Evolutionary conservation across 2,113 vertebrate genomes (phyloP), one percentile per base, ranked within the genome.

Genomic region (Myrmophylax atrothorax): DNA sequence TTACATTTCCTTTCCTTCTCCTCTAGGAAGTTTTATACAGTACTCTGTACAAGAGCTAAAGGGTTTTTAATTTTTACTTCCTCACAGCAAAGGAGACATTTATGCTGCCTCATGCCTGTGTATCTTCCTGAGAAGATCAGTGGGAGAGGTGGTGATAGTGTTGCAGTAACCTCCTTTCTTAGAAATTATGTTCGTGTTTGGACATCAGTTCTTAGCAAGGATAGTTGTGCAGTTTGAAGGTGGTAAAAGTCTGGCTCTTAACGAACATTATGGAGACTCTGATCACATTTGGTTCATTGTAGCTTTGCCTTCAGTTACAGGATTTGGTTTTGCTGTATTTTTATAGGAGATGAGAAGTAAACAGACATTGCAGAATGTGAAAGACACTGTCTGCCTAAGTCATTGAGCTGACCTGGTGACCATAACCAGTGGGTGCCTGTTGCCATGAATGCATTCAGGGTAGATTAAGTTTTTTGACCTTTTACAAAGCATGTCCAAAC

Each of bases 401-500:
- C 67, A 49, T 67, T 59, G 59, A 77, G 33, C 82, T 77, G 72
- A 70, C 47, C 63, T 56, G 29, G 29, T 84, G 73, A 75, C 64
- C 85, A 74, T 40, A 88, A 88, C 31, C 53, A 73, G 60, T 63
- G 75, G 53, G 55, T 91, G 56, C 59, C 47, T 93, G 37, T 83
- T 94, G 55, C 40, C 28, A 3, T 75, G 52, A 79, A 42, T 66
- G 62, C 40, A 87, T 84, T 93, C 69, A 79, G 77, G 62, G 44
- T 46, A 76, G 63, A 73, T 91, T 15, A 89, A 79, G 59, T 64
- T 82, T 95, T 91, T 56, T 92, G 42, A 82, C 75, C 42, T 90
- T 85, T 46, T 77, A 50, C 18, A 80, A 79, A 88, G 72, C 78
- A 28, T 74, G 67, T 95, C 72, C 72, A 56, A 92, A 80, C 87